A percentile compares a stretch with the other conserved stretches of the same genome.
phyloP scores from a whole-genome alignment of 2,113 vertebrate species.

The Podarcis muralis region DNA sequence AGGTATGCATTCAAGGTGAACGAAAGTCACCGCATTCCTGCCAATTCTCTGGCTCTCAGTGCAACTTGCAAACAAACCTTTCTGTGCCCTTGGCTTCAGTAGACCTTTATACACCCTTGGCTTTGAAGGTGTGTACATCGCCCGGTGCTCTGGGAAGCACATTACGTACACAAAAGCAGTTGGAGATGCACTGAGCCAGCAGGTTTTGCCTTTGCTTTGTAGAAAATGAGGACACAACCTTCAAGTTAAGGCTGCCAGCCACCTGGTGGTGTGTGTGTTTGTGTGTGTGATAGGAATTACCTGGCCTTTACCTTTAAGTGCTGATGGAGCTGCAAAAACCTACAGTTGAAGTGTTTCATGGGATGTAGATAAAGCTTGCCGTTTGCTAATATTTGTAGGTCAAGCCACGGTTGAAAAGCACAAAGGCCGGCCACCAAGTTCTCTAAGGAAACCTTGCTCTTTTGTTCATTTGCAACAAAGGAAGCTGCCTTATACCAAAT shows the following conservation, averaged over 20 bases:
- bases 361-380: no score
- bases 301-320: no score
- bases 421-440: no score
- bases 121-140: slow-evolving; percentile 7
- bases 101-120: slow-evolving; percentile 37
- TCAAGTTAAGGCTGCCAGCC: background rate
- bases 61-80: slow-evolving; percentile 42
- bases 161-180: slow-evolving; percentile 33
- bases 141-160: background rate
- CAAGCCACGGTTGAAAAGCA: no score
- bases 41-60: background rate
- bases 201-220: background rate
- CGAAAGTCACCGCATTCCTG: background rate
- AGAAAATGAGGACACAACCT: background rate
- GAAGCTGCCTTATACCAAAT: no score
- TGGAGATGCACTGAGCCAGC: background rate
- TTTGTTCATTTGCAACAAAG: no score
- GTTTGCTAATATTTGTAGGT: no score
- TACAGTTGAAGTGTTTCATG: no score
- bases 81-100: background rate
- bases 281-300: no score
- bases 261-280: no score
- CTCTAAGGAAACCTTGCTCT: no score
- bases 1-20: slow-evolving; percentile 38
- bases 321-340: no score